Conservation (phyloP, 1,140 invertebrate genomes). For the Prorops nasuta region DNA sequence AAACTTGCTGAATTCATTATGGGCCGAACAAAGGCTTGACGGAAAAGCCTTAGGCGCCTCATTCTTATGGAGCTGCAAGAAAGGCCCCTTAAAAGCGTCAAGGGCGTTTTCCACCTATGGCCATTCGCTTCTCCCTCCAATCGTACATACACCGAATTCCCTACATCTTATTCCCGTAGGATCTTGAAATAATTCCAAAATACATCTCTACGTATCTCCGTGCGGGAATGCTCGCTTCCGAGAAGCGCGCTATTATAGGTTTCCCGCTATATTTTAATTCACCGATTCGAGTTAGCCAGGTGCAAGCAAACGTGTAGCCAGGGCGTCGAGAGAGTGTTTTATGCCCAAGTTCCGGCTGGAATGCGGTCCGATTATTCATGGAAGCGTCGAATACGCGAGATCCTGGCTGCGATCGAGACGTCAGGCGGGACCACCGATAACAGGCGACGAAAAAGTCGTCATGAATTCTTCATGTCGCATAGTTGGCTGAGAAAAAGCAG, state of each 20-base stretch:
- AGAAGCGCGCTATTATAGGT: too few species aligned
- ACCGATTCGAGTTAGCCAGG: too few species aligned
- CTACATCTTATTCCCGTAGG: too few species aligned
- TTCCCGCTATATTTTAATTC: too few species aligned
- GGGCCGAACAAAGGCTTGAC: conserved; percentile 46
- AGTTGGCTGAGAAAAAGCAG: conserved; percentile 10
- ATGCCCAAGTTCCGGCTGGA: too few species aligned
- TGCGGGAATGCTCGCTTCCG: too few species aligned
- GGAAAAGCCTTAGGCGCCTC: conserved; percentile 41
- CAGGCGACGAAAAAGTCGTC: conserved; percentile 8
- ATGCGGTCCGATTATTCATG: conserved; percentile 21
- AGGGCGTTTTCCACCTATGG: background rate
- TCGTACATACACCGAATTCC: background rate
- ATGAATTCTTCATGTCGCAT: conserved; percentile 21
- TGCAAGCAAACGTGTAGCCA: too few species aligned
- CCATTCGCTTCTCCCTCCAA: background rate
- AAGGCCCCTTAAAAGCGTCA: background rate
- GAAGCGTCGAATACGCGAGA: conserved; percentile 11
- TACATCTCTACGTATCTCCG: too few species aligned
- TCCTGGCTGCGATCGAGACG: conserved; percentile 13
- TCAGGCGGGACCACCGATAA: conserved; percentile 14
- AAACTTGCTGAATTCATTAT: conserved; percentile 56
- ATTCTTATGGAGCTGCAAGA: background rate
- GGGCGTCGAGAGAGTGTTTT: too few species aligned
- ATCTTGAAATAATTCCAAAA: too few species aligned